These are phyloP conservation scores for Acanthornis magna DNA, from an alignment of 2,797 vertebrate genomes.

Conservation along the genomic window DNA sequence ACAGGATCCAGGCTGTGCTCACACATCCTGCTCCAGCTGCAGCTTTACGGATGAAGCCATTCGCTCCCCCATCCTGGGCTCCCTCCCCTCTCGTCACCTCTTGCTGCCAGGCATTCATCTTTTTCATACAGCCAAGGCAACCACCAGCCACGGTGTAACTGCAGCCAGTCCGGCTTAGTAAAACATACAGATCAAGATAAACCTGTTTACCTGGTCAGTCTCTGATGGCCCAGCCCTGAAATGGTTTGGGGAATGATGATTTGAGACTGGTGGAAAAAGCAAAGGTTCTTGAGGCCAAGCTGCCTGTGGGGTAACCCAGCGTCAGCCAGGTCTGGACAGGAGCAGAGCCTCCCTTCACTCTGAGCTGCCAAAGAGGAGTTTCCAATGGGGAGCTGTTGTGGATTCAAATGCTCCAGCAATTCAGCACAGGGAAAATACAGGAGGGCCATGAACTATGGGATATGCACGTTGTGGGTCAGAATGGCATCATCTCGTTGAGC, in stretches of 20 bases:
- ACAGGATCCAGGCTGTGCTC: not conserved
- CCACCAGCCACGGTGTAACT: rapidly evolving
- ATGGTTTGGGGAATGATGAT: not conserved
- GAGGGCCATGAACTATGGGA: rapidly evolving
- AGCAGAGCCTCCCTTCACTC: not conserved
- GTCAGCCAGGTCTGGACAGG: not conserved
- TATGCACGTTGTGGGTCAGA: not conserved
- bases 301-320: rapidly evolving
- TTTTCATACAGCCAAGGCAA: not conserved
- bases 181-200: not conserved
- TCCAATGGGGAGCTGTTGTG: not conserved
- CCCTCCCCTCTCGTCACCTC: not conserved
- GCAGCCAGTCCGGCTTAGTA: not conserved
- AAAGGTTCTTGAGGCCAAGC: not conserved
- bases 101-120: not conserved
- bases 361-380: not conserved
- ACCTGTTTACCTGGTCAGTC: not conserved
- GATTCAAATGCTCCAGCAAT: not conserved
- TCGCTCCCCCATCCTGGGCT: not conserved
- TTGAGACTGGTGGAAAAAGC: not conserved
- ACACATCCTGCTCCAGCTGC: not conserved
- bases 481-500: not conserved
- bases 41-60: not conserved
- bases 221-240: not conserved
- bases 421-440: rapidly evolving